Base-by-base conservation (phyloP, 2,888 invertebrate species). In the Gibbula magus region DNA sequence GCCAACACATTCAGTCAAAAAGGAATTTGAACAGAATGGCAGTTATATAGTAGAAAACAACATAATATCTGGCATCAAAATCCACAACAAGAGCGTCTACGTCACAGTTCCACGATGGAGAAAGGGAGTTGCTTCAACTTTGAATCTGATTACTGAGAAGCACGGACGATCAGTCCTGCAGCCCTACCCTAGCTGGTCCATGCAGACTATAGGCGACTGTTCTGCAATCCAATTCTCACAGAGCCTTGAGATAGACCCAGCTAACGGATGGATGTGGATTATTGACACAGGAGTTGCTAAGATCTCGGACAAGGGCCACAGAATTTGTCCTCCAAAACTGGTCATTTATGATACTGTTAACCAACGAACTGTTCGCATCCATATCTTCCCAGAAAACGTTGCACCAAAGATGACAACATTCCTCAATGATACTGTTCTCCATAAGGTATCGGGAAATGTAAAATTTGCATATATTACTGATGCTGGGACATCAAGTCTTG, bases 191-290 rank as follows among this genome's bases (percentile, higher is more conserved):
- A 84, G 79, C 67, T 90, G 89, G 90, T 79, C 73, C 2, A 83
- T 84, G 83, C 89, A 90, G 80, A 83, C 79, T n/a, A 76, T 86
- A 35, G 90, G 89, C 0, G 83, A 88, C 77, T 90, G 90, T 54
- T 70, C 81, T 20, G 87, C 87, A 0, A 81, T 90, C 25, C 90
- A 90, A 78, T 88, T 84, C 73, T 88, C 87, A 4, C 88, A 88
- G 81, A 88, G 87, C 73, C 88, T 90, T 84, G 89, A 89, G 78
- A 83, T 90, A 16, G 89, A 89, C 75, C 89, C 89, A 20, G 87
- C 86, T 77, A 85, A 84, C 0, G 88, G 88, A 5, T 82, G 81
- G 35, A 87, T 90, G 89, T 90, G 87, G 83, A 88, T 89, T 16
- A 87, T 89, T 52, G 90, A 90, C 79, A 86, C 83, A 10, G 89